Base-by-base conservation (phyloP, 2,113 vertebrate species). In the Tamias sibiricus region DNA sequence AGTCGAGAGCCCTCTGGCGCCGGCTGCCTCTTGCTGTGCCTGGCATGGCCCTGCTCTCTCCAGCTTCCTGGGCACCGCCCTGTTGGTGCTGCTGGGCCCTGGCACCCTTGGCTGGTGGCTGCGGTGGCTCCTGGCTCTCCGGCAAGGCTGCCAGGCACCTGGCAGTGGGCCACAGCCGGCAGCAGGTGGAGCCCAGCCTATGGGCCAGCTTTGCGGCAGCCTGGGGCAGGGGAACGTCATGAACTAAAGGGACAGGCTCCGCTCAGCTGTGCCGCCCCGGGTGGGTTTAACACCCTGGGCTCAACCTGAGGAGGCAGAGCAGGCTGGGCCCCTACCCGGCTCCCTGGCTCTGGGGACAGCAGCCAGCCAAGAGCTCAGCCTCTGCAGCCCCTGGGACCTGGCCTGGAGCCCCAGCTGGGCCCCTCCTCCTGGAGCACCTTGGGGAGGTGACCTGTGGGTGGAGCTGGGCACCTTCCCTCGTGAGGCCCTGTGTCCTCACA, bases 161-260 rank as follows among this genome's bases (percentile, higher is more conserved):
- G 85, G 8, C 80, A 84, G 59, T 91, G 94, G 93, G 85, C n/a
- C n/a, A n/a, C n/a, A n/a, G n/a, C n/a, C n/a, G n/a, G n/a, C n/a
- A n/a, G n/a, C n/a, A n/a, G n/a, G n/a, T n/a, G 28, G 90, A 69
- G 47, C 0, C 0, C 5, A 74, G 81, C 32, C 0, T 6, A 0
- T 28, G 0, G 44, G 76, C n/a, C 0, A 0, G 87, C 19, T 81
- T 72, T 69, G 75, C 57, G 26, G 4, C 6, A 47, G 0, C 26
- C 74, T 0, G 0, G 22, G n/a, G 79, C 26, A 14, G 16, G 11
- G 59, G 62, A 42, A 3, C 59, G 22, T n/a, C 40, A 13, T 14
- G 30, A 92, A 72, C 47, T 24, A 72, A 22, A 66, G 77, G 54
- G 44, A 9, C 4, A 8, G 32, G 4, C 22, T 30, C 54, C 68